Conservation (phyloP, 1,140 invertebrate species). For the Neoseiulus cucumeris region DNA sequence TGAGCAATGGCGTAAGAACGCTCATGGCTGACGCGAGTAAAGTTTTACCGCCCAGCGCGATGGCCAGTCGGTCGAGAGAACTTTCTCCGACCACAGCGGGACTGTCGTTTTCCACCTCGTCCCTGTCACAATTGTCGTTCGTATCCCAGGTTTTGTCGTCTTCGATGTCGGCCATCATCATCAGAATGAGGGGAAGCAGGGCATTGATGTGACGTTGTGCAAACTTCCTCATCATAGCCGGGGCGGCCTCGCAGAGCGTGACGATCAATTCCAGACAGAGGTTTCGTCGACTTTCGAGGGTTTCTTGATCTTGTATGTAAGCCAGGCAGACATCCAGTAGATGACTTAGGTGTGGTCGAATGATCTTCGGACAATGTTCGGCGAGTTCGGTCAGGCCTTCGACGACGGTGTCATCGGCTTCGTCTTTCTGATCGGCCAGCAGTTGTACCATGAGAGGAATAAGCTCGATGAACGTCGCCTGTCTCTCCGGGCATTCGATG, state of each 20-base stretch:
- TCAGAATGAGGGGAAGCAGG: constrained; percentile 58
- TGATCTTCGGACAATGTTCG: constrained; percentile 74
- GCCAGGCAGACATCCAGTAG: constrained; percentile 81
- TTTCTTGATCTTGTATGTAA: constrained; percentile 46
- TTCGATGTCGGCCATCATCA: constrained; percentile 93
- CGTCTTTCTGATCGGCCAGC: constrained; percentile 47
- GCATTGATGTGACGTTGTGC: constrained; percentile 47
- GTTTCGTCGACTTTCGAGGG: constrained; percentile 67
- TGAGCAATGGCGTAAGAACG: constrained; percentile 59
- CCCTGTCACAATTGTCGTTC: constrained; percentile 50
- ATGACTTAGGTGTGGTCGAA: constrained; percentile 59
- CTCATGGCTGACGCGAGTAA: constrained; percentile 70
- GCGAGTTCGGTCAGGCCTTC: constrained; percentile 82
- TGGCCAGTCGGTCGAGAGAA: constrained; percentile 82
- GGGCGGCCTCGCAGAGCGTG: constrained; percentile 76
- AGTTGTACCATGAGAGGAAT: constrained; percentile 46
- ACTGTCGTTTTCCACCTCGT: constrained; percentile 47
- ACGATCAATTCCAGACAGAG: constrained; percentile 81
- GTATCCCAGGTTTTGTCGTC: constrained; percentile 69
- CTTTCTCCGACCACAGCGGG: constrained; percentile 89
- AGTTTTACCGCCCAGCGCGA: constrained; percentile 82
- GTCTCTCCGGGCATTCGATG: constrained; percentile 32
- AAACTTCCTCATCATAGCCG: constrained; percentile 82
- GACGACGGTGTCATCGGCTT: constrained; percentile 70
- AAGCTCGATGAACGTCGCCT: constrained; percentile 66